phyloP scores from a whole-genome alignment of 2,888 invertebrate genomes.

The Cerceris ruficornis region DNA sequence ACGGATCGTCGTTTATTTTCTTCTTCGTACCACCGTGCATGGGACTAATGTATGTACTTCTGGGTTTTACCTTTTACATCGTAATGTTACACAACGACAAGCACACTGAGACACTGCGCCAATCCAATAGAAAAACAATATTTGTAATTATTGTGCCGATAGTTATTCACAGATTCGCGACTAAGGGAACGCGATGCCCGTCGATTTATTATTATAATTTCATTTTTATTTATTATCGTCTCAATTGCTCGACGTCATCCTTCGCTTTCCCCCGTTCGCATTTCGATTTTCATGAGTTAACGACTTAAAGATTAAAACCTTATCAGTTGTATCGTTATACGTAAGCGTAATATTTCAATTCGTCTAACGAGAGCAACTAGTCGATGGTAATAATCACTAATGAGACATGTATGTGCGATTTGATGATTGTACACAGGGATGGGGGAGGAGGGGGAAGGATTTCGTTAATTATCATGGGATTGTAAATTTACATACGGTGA shows the following conservation, averaged over 20 bases:
- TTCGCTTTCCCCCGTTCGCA: conserved; percentile 18
- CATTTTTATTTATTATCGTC: not conserved
- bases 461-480: no score
- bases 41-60: conserved; percentile 40
- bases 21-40: conserved; percentile 30
- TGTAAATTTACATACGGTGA: no score
- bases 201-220: not conserved
- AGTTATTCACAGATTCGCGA: conserved; percentile 53
- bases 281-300: conserved; percentile 46
- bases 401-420: conserved; percentile 35
- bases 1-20: not conserved
- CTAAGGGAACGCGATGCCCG: conserved; percentile 30
- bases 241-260: not conserved
- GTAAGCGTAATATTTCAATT: conserved; percentile 77
- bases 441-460: no score
- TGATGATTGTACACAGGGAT: no score
- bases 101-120: conserved; percentile 75
- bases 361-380: conserved; percentile 64
- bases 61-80: conserved; percentile 37
- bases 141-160: conserved; percentile 64
- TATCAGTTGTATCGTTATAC: conserved; percentile 54
- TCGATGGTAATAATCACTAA: conserved; percentile 57
- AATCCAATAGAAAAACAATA: conserved; percentile 68
- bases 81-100: conserved; percentile 67
- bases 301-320: conserved; percentile 62